A percentile compares a stretch with the other conserved stretches of the same genome.
Evolutionary conservation across 2,113 vertebrate species (phyloP).

Genomic region (Balaenoptera acutorostrata): DNA sequence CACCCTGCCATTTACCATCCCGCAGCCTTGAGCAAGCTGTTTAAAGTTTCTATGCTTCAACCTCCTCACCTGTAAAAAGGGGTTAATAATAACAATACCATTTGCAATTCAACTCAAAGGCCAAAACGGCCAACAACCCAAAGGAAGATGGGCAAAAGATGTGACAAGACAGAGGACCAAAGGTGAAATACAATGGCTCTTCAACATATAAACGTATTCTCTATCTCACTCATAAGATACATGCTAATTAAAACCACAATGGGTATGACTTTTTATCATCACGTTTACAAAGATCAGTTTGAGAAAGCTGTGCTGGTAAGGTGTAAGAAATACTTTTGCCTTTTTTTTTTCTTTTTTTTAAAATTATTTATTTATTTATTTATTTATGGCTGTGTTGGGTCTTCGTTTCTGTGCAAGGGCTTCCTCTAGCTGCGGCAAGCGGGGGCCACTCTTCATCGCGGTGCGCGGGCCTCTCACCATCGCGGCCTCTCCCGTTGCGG

Average conservation of each 20-base stretch:
- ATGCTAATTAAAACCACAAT: neutral
- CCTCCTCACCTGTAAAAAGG: neutral
- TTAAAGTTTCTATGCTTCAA: neutral
- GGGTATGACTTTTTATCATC: neutral
- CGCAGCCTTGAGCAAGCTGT: neutral
- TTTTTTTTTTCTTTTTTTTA: too few relatives aligned
- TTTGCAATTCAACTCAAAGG: neutral
- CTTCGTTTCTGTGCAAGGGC: too few relatives aligned
- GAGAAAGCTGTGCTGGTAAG: neutral
- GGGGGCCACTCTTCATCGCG: too few relatives aligned
- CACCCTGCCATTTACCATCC: neutral
- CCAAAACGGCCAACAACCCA: neutral
- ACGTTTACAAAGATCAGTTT: neutral
- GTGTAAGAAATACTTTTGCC: too few relatives aligned
- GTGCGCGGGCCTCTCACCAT: too few relatives aligned
- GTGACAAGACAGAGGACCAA: neutral
- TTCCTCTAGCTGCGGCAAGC: too few relatives aligned
- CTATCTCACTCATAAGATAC: neutral
- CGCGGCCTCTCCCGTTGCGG: too few relatives aligned
- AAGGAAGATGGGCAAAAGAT: neutral
- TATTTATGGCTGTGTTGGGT: too few relatives aligned
- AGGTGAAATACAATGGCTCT: neutral
- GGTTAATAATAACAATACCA: neutral
- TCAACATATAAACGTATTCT: neutral
- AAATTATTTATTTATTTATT: too few relatives aligned